phyloP scores from a whole-genome alignment of 2,113 vertebrate species.

The Nycticebus coucang region DNA sequence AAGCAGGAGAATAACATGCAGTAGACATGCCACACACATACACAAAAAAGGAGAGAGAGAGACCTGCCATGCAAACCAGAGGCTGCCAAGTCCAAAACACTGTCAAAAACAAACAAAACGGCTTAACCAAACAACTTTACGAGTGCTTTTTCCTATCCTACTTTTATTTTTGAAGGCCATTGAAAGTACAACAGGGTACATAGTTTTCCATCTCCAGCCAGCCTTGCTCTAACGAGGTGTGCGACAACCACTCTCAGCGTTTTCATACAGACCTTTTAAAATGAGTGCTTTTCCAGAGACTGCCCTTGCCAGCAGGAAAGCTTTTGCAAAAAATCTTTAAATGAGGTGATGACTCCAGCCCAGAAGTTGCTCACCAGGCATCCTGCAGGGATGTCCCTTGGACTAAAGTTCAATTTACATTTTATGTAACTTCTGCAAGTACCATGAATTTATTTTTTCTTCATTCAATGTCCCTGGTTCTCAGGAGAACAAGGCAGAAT shows the following conservation, averaged over 20 bases:
- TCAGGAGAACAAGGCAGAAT: not conserved
- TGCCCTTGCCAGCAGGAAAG: constrained; percentile 45
- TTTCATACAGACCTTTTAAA: constrained; percentile 25
- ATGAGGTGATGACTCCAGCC: not conserved
- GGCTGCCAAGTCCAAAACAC: not conserved
- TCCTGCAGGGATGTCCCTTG: not conserved
- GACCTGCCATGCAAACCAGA: not conserved
- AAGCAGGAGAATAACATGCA: constrained; percentile 3
- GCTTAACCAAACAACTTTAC: not conserved
- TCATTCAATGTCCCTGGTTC: not conserved
- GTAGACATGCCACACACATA: not conserved
- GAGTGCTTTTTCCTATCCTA: not conserved
- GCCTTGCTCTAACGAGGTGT: not conserved
- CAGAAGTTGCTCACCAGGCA: not conserved
- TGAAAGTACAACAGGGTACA: not conserved
- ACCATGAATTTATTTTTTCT: not conserved
- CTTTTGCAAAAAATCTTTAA: constrained; percentile 53
- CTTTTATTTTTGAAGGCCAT: constrained; percentile 33
- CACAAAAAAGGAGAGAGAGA: not conserved
- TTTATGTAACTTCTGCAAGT: constrained; percentile 12
- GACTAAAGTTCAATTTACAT: constrained; percentile 24
- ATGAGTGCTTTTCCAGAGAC: constrained; percentile 4
- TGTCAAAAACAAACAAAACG: not conserved
- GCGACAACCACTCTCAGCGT: not conserved
- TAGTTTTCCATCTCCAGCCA: not conserved